Percentiles rank a stretch among this genome's conserved stretches.
Evolutionary conservation across 2,888 invertebrate species (phyloP).

Genomic region (Amblyjoppa fuscipennis): DNA sequence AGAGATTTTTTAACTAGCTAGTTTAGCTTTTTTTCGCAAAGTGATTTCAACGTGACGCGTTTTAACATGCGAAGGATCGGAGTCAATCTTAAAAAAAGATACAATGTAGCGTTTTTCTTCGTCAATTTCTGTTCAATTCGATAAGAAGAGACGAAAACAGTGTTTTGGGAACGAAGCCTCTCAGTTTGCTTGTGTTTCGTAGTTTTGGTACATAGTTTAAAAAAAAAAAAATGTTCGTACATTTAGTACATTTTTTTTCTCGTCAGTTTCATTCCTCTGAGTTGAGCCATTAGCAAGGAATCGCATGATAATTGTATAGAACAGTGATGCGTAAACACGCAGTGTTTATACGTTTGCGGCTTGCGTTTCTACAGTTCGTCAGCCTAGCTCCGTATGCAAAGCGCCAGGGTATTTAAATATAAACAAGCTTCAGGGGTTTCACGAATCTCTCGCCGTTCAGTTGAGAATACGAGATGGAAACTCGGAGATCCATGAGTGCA

Average conservation of each 20-base stretch:
- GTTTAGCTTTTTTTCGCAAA: too few species aligned
- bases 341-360: neutral
- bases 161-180: too few species aligned
- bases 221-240: too few species aligned
- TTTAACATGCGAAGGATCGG: too few species aligned
- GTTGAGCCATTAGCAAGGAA: neutral
- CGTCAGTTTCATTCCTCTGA: neutral
- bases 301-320: neutral
- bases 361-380: neutral
- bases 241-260: neutral
- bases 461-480: slow-evolving; percentile 2
- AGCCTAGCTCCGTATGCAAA: neutral
- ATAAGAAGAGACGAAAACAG: too few species aligned
- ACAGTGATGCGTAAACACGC: neutral
- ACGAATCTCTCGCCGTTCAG: slow-evolving; percentile 10
- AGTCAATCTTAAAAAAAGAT: too few species aligned
- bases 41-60: too few species aligned
- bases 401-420: slow-evolving; percentile 40
- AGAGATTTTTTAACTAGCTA: too few species aligned
- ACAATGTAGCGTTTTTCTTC: too few species aligned
- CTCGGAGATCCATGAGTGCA: slow-evolving; percentile 8
- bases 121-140: too few species aligned
- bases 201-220: too few species aligned
- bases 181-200: too few species aligned
- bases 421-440: slow-evolving; percentile 21